Conservation (phyloP, 2,888 invertebrate genomes). For the Ecdyonurus torrentis region DNA sequence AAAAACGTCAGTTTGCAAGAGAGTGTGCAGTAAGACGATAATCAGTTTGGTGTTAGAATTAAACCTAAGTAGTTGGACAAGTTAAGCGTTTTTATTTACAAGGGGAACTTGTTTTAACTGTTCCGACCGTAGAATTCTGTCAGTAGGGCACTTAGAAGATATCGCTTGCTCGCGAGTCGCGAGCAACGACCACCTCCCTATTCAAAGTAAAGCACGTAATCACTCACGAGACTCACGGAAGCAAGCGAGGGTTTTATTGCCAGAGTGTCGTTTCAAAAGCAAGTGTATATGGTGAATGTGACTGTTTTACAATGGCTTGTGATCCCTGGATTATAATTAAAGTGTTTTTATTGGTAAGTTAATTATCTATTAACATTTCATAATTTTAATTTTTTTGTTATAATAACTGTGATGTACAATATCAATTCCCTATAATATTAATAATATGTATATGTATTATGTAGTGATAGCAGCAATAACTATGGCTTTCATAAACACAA, state of each 20-base stretch:
- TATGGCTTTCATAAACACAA: no score
- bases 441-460: neutral
- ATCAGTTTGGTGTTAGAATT: neutral
- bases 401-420: no score
- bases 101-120: neutral
- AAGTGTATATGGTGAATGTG: no score
- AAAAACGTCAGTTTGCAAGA: neutral
- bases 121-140: neutral
- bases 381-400: neutral
- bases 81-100: neutral
- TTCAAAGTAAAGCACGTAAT: neutral
- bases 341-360: neutral
- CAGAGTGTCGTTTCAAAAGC: no score
- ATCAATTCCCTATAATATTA: no score
- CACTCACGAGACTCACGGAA: no score
- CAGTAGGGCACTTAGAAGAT: neutral
- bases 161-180: neutral
- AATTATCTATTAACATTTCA: neutral
- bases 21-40: neutral
- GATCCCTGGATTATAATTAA: neutral
- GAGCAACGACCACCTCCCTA: neutral
- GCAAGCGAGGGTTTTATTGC: no score
- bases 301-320: neutral
- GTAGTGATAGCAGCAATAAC: no score
- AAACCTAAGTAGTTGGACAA: neutral